Conservation (phyloP, 2,888 invertebrate species). For the Drosophila antonietae region DNA sequence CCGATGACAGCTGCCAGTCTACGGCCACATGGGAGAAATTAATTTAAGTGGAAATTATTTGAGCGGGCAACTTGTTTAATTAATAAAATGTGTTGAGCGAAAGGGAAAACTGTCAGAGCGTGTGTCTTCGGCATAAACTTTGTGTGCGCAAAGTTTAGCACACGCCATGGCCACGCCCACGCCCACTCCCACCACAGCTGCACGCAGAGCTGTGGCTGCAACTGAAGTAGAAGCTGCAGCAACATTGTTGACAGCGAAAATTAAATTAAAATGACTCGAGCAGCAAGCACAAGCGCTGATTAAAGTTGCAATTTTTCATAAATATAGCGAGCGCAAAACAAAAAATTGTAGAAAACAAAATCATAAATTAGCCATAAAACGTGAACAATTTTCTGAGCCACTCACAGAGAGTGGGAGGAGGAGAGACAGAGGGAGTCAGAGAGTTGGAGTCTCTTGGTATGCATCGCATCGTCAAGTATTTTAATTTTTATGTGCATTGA, state of each 20-base stretch:
- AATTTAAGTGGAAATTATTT: conserved; percentile 79
- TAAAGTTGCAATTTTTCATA: conserved; percentile 45
- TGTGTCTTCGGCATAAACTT: conserved; percentile 67
- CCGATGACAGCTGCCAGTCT: conserved; percentile 70
- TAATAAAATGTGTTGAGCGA: conserved; percentile 66
- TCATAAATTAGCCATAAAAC: conserved; percentile 73
- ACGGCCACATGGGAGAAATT: conserved; percentile 73
- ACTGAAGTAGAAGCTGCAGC: background rate
- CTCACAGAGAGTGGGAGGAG: background rate
- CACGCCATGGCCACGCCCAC: conserved; percentile 31
- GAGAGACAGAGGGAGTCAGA: background rate
- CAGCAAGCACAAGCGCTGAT: conserved; percentile 20
- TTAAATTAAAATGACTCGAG: conserved; percentile 47
- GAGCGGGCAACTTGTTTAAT: conserved; percentile 73
- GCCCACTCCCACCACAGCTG: too few species aligned
- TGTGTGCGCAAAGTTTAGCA: conserved; percentile 48
- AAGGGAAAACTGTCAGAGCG: conserved; percentile 66
- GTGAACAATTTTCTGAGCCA: conserved; percentile 32
- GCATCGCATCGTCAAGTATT: conserved; percentile 66
- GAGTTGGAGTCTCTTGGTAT: conserved; percentile 47
- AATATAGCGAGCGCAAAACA: conserved; percentile 12
- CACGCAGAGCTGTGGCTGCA: conserved; percentile 4
- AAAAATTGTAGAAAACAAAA: conserved; percentile 30
- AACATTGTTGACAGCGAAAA: conserved; percentile 51
- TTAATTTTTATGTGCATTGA: conserved; percentile 72